These are phyloP conservation scores for Pristionchus maxplancki DNA, from an alignment of 2,888 invertebrate genomes.

Conservation along the genomic window DNA sequence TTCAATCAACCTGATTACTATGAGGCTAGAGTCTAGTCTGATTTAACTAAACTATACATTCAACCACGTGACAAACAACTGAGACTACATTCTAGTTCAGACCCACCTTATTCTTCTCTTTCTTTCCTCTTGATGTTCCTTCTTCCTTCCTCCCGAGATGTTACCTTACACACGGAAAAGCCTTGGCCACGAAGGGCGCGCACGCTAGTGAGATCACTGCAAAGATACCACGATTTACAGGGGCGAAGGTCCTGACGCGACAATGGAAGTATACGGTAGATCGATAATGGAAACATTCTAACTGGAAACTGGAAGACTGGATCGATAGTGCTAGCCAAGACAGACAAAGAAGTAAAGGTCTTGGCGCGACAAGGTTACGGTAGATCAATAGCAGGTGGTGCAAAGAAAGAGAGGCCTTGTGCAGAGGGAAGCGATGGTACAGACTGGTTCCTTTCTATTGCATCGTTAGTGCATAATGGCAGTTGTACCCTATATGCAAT, in stretches of 20 bases:
- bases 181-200: constrained; percentile 41
- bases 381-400: constrained; percentile 11
- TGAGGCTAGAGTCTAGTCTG: no score
- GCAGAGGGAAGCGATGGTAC: not conserved
- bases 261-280: not conserved
- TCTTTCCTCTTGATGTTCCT: constrained; percentile 40
- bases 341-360: not conserved
- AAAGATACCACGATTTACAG: not conserved
- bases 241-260: not conserved
- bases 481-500: not conserved
- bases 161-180: constrained; percentile 26
- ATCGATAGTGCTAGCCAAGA: no score
- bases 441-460: constrained; percentile 36
- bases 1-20: no score
- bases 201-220: constrained; percentile 41
- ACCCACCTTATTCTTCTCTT: constrained; percentile 14
- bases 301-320: no score
- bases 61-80: no score
- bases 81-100: no score
- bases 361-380: not conserved
- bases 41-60: no score
- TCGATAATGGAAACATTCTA: no score
- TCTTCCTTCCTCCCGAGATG: constrained; percentile 31
- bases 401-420: not conserved
- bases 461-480: not conserved